Evolutionary conservation across 1,140 invertebrate species (phyloP).

Genomic region (Samia ricini): DNA sequence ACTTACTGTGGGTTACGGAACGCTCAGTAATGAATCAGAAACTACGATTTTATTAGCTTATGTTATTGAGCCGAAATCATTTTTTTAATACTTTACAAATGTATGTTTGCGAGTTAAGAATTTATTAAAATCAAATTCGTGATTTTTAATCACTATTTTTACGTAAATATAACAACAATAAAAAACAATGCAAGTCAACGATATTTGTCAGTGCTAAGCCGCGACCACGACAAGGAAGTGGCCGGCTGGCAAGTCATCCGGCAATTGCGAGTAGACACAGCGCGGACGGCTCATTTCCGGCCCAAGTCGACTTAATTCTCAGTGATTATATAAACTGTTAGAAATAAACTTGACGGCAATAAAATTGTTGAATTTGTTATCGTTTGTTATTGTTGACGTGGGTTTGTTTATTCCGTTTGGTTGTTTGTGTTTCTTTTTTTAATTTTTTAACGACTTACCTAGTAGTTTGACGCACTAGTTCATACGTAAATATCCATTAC

Average conservation of each 20-base stretch:
- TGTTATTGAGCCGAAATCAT: too few species aligned
- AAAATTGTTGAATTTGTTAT: constrained; percentile 11
- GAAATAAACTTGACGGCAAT: constrained; percentile 14
- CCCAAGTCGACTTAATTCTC: constrained; percentile 37
- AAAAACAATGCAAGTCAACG: not conserved
- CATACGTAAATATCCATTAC: not conserved
- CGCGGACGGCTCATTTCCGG: constrained; percentile 37
- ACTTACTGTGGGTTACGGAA: too few species aligned
- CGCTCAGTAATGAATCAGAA: too few species aligned
- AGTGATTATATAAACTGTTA: constrained; percentile 38
- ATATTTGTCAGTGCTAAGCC: not conserved
- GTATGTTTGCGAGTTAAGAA: too few species aligned
- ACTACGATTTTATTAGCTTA: too few species aligned
- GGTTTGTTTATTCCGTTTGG: not conserved
- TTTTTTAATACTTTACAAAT: too few species aligned
- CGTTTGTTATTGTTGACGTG: not conserved
- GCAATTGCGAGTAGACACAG: constrained; percentile 29
- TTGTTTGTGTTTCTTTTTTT: constrained; percentile 1
- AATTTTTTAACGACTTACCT: not conserved
- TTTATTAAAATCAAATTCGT: too few species aligned
- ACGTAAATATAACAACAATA: too few species aligned
- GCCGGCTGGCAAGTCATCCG: constrained; percentile 35
- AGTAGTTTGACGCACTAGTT: not conserved
- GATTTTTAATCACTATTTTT: too few species aligned
- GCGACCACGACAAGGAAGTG: not conserved